Conservation (phyloP, 2,797 vertebrate species). For the Falco concolor region DNA sequence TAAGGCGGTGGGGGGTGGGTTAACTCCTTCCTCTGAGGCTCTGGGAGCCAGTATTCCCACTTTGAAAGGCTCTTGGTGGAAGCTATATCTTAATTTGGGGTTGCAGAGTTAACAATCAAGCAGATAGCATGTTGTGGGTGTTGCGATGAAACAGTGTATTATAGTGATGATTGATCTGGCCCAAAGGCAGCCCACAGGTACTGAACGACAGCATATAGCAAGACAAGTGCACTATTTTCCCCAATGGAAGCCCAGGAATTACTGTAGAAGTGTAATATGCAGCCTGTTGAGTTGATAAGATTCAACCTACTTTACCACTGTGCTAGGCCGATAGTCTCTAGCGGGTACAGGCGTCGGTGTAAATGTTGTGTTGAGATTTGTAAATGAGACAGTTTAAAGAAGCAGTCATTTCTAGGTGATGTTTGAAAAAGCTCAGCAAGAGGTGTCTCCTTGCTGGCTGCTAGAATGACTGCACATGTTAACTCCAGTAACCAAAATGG, state of each 20-base stretch:
- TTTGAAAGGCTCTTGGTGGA: not conserved
- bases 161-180: not conserved
- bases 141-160: not conserved
- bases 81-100: not conserved
- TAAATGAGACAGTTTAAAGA: not conserved
- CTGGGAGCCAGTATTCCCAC: not conserved
- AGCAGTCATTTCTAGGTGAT: not conserved
- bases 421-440: not conserved
- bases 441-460: not conserved
- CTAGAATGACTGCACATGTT: not conserved
- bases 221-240: not conserved
- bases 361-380: not conserved
- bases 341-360: not conserved
- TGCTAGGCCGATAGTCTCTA: not conserved
- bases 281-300: not conserved
- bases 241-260: not conserved
- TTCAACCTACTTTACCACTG: not conserved
- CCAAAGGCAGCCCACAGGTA: not conserved
- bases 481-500: not conserved
- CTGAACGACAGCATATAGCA: not conserved
- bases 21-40: not conserved
- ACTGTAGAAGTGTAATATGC: not conserved
- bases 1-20: not conserved
- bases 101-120: conserved; percentile 11
- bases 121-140: not conserved